These are phyloP conservation scores for Melanostigma gelatinosum DNA, from an alignment of 2,113 vertebrate species.

Conservation along the genomic window DNA sequence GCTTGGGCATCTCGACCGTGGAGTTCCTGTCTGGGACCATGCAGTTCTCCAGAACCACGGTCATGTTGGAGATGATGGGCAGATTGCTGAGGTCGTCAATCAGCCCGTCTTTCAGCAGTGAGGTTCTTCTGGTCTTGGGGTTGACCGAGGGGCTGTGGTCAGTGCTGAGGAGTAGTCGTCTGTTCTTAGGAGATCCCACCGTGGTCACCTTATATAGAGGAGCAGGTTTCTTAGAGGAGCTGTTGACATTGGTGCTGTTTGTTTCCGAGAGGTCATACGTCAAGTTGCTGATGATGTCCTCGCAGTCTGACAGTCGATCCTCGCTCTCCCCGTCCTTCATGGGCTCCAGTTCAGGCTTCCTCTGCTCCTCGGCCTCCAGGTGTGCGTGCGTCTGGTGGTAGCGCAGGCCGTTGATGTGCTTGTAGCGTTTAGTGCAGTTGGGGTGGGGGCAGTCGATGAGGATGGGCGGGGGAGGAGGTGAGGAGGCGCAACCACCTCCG, in stretches of 20 bases:
- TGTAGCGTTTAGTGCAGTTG: slow-evolving; percentile 99
- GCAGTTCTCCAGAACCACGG: slow-evolving; percentile 92
- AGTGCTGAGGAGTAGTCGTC: slow-evolving; percentile 88
- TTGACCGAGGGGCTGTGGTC: slow-evolving; percentile 83
- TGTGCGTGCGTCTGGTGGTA: slow-evolving; percentile 99
- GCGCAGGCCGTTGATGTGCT: slow-evolving; percentile 97
- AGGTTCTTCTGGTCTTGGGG: slow-evolving; percentile 90
- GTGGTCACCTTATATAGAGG: slow-evolving; percentile 88
- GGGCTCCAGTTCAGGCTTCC: slow-evolving; percentile 92
- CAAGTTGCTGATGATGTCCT: slow-evolving; percentile 88
- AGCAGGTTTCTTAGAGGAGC: slow-evolving; percentile 85
- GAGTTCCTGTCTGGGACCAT: slow-evolving; percentile 87
- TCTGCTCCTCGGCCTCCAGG: slow-evolving; percentile 89
- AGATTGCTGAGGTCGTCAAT: slow-evolving; percentile 90
- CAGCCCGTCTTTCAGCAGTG: slow-evolving; percentile 91
- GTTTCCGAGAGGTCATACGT: slow-evolving; percentile 89
- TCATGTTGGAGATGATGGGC: slow-evolving; percentile 97
- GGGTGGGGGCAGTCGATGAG: slow-evolving; percentile 98
- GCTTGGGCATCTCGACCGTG: slow-evolving; percentile 94
- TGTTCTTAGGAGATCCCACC: slow-evolving; percentile 91
- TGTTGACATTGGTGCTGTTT: slow-evolving; percentile 73
- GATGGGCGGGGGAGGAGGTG: slow-evolving; percentile 92
- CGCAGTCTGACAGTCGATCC: slow-evolving; percentile 95
- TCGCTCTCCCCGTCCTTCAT: slow-evolving; percentile 86
- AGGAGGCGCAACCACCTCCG: slow-evolving; percentile 82